Evolutionary conservation across 2,888 invertebrate species (phyloP).

Genomic region (Salpingus planirostris): DNA sequence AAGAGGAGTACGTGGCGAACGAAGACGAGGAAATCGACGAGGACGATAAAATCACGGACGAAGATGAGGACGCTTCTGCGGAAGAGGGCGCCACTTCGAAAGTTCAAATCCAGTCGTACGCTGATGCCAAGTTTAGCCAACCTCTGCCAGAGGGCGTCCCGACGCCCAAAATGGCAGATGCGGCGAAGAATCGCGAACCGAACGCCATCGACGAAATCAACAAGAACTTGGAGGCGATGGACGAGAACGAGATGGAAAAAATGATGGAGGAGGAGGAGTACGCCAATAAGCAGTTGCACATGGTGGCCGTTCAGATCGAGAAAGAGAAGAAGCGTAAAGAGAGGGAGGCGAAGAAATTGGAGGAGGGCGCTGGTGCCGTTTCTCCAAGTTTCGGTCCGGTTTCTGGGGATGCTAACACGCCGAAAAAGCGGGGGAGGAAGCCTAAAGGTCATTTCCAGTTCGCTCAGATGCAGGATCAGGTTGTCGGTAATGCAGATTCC

Average conservation of each 20-base stretch:
- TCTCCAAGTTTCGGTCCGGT: constrained; percentile 1
- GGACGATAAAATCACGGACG: constrained; percentile 37
- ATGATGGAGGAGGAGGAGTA: constrained; percentile 57
- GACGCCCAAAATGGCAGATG: constrained; percentile 4
- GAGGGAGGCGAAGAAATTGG: constrained; percentile 37
- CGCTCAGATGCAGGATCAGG: constrained; percentile 15
- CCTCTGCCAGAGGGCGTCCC: constrained; percentile 5
- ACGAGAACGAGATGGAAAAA: constrained; percentile 35
- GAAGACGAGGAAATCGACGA: constrained; percentile 43
- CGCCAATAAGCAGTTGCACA: constrained; percentile 46
- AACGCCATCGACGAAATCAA: constrained; percentile 40
- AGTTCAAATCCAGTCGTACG: constrained; percentile 7
- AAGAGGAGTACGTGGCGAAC: constrained; percentile 46
- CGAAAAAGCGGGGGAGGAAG: constrained; percentile 32
- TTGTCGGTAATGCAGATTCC: constrained; percentile 24
- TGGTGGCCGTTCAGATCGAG: constrained; percentile 44
- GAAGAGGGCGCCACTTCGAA: constrained; percentile 5
- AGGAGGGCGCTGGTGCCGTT: constrained; percentile 6
- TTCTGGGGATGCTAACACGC: constrained; percentile 29
- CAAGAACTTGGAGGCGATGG: constrained; percentile 42
- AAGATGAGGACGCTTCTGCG: constrained; percentile 11
- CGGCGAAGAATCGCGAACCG: constrained; percentile 17
- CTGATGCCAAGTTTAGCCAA: constrained; percentile 7
- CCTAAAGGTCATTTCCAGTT: constrained; percentile 14
- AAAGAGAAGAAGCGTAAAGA: constrained; percentile 49